A percentile compares a stretch with the other conserved stretches of the same genome.
phyloP scores from a whole-genome alignment of 1,140 invertebrate species.

The Sipha flava region DNA sequence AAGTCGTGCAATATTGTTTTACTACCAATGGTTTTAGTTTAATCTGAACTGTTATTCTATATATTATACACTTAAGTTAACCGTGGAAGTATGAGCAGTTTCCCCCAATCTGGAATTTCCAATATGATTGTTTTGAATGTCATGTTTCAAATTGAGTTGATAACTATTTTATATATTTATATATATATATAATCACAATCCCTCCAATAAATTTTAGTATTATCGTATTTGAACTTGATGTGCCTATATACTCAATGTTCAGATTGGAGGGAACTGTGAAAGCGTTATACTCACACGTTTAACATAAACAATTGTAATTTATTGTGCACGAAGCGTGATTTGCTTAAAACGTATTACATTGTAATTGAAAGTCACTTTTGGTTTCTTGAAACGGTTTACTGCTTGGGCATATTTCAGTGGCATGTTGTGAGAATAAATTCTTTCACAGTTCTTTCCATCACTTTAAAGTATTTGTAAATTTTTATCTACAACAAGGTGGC shows the following conservation, averaged over 20 bases:
- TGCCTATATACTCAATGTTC: neutral
- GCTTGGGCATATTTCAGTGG: slow-evolving; percentile 30
- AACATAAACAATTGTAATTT: slow-evolving; percentile 29
- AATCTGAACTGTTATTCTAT: neutral
- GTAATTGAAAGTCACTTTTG: slow-evolving; percentile 31
- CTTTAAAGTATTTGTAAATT: neutral
- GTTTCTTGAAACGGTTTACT: slow-evolving; percentile 19
- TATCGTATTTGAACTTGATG: slow-evolving; percentile 4
- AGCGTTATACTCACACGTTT: slow-evolving; percentile 31
- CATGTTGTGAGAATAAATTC: slow-evolving; percentile 38
- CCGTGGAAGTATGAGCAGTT: slow-evolving; percentile 30
- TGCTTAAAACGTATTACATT: slow-evolving; percentile 29
- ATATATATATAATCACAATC: neutral
- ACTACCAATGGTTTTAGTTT: neutral
- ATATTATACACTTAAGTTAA: neutral
- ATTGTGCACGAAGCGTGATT: slow-evolving; percentile 27
- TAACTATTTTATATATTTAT: neutral
- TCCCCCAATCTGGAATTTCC: slow-evolving; percentile 31
- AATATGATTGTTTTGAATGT: neutral
- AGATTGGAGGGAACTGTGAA: slow-evolving; percentile 33
- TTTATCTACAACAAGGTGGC: neutral
- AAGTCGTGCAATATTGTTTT: neutral
- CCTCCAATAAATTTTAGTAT: neutral
- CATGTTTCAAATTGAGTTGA: neutral
- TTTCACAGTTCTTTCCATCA: slow-evolving; percentile 40